phyloP scores from a whole-genome alignment of 2,113 vertebrate genomes.

The Oriolus oriolus region DNA sequence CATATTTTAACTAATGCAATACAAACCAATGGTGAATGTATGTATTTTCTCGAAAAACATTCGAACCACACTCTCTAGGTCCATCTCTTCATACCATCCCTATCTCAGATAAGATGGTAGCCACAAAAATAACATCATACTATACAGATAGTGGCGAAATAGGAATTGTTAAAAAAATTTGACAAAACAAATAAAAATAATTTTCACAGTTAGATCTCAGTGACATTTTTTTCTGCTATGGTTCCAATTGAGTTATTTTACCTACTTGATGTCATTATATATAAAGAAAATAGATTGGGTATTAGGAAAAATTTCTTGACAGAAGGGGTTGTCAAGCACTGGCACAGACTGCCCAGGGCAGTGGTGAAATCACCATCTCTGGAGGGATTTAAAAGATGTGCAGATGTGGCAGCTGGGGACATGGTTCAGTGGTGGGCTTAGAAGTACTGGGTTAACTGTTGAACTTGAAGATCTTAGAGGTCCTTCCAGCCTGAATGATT shows the following conservation, averaged over 20 bases:
- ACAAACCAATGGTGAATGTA: background rate
- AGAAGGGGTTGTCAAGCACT: background rate
- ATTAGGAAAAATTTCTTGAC: background rate
- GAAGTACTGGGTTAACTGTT: background rate
- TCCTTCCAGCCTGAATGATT: background rate
- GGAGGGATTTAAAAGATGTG: background rate
- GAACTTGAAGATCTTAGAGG: background rate
- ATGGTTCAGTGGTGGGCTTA: background rate
- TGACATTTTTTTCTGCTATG: background rate
- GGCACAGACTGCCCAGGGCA: background rate
- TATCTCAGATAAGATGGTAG: background rate
- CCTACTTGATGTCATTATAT: background rate
- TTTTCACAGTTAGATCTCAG: background rate
- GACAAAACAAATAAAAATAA: background rate
- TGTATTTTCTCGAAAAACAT: background rate
- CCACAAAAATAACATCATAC: background rate
- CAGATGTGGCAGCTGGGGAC: too few species aligned
- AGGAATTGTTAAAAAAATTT: rapidly evolving
- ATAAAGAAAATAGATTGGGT: background rate
- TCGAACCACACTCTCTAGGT: background rate
- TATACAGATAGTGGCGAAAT: background rate
- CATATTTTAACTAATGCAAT: background rate
- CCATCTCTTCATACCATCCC: background rate
- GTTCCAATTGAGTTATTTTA: background rate
- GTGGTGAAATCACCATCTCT: background rate